These are phyloP conservation scores for Phalera bucephala DNA, from an alignment of 2,888 invertebrate genomes.

Conservation along the genomic window DNA sequence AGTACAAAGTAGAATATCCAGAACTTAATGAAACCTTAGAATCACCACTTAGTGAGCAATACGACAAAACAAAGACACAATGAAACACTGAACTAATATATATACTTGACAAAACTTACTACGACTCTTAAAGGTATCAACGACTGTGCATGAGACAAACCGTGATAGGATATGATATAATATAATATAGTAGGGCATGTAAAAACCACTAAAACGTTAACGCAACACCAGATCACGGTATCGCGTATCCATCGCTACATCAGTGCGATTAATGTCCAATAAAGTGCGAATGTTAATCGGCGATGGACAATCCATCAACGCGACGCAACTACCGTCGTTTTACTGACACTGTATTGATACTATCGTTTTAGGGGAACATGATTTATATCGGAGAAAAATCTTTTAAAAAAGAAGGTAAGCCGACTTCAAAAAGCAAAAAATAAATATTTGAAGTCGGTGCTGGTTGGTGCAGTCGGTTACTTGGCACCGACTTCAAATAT, in stretches of 20 bases:
- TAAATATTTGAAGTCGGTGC: too few species aligned
- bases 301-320: constrained; percentile 31
- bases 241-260: constrained; percentile 29
- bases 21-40: too few species aligned
- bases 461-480: too few species aligned
- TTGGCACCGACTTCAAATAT: too few species aligned
- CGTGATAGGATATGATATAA: constrained; percentile 9
- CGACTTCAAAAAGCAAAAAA: too few species aligned
- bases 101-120: constrained; percentile 1
- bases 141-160: too few species aligned
- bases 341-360: constrained; percentile 7
- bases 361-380: background rate
- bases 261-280: constrained; percentile 33
- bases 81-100: background rate
- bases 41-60: too few species aligned
- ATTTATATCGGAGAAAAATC: too few species aligned
- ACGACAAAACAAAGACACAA: too few species aligned
- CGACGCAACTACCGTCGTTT: constrained; percentile 11
- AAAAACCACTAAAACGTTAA: constrained; percentile 12
- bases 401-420: too few species aligned
- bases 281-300: constrained; percentile 23
- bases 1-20: too few species aligned
- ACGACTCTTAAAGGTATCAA: too few species aligned
- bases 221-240: constrained; percentile 13
- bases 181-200: background rate